Base-by-base conservation (phyloP, 2,113 vertebrate genomes). In the Tauraco erythrolophus region DNA sequence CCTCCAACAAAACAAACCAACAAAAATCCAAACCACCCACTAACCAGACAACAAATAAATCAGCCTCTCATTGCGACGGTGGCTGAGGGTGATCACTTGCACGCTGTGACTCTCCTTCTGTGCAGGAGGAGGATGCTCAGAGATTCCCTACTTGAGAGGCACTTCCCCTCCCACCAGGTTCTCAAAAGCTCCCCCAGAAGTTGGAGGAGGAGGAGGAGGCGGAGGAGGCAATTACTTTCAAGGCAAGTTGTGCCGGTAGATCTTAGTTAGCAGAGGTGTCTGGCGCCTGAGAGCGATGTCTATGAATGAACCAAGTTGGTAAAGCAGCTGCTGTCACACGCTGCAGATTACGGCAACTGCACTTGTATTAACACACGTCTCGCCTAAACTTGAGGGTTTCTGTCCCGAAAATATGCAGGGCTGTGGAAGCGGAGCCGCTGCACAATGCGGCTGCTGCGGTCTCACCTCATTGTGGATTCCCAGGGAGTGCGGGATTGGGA, bases 391-490 rank as follows among this genome's bases (percentile, higher is more conserved):
- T 0, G 58, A 41, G 50, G 17, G 28, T 56, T 88, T 69, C 80
- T 37, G 89, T 50, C 96, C 88, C 54, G 4, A n/a, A 9, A 6
- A 23, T 1, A 0, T n/a, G n/a, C 30, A 14, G 24, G 50, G 70
- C 70, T 76, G 71, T 2, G 68, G 19, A 11, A 74, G 58, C 11
- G 1, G 51, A 92, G 58, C 70, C 0, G 2, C 21, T 1, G 75
- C 83, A 56, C 48, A 24, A 23, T 1, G 84, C 0, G 6, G 50
- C 64, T 72, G 84, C 86, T 17, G 53, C 1, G 1, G 22, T 18
- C 61, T 75, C 84, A 10, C 64, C 81, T 84, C 89, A 51, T 88
- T 94, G 92, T 48, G 70, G 54, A 94, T 95, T 96, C 74, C 69
- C 7, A 4, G 27, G 76, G 64, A 82, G 82, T 19, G 45, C 39